Conservation (phyloP, 2,888 invertebrate genomes). For the Rotaria macrura region DNA sequence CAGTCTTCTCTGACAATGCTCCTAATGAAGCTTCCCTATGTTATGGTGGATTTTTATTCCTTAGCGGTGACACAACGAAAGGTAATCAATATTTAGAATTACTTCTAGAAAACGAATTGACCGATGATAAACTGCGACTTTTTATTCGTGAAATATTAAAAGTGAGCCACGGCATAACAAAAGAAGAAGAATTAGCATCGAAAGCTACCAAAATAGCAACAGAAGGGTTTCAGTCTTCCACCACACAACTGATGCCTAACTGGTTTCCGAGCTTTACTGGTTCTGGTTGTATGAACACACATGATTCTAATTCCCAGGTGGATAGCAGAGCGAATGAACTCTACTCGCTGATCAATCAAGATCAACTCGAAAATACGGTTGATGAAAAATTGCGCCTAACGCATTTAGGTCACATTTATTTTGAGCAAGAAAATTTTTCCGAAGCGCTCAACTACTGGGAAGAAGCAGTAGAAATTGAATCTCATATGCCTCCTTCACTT, state of each 20-base stretch:
- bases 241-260: no score
- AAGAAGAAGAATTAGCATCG: background rate
- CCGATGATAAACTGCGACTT: background rate
- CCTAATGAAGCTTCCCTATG: background rate
- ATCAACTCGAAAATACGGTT: background rate
- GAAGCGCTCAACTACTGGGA: background rate
- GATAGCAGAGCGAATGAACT: background rate
- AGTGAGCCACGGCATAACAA: accelerated
- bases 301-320: no score
- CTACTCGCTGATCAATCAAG: background rate
- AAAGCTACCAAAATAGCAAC: background rate
- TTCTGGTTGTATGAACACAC: no score
- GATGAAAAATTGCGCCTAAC: background rate
- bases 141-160: background rate
- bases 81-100: background rate
- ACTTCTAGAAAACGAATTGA: background rate
- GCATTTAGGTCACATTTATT: background rate
- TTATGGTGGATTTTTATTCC: background rate
- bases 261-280: no score
- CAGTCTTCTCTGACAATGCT: background rate
- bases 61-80: background rate
- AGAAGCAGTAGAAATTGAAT: background rate
- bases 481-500: background rate
- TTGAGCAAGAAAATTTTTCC: background rate
- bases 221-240: background rate